Conservation (phyloP, 1,140 invertebrate genomes). For the Sarcophaga bullata region DNA sequence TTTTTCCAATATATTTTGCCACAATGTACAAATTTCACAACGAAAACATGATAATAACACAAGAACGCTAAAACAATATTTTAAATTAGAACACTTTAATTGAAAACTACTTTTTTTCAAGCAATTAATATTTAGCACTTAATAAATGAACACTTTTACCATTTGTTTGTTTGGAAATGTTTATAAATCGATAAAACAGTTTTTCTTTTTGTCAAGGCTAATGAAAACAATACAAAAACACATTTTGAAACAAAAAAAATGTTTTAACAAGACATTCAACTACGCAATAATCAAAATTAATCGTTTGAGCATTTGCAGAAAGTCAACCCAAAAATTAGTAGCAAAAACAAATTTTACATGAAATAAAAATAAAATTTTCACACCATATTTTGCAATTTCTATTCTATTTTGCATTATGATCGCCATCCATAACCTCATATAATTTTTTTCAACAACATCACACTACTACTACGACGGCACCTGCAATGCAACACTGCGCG, state of each 20-base stretch:
- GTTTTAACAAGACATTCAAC: neutral
- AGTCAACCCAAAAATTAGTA: neutral
- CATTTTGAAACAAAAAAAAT: neutral
- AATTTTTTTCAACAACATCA: neutral
- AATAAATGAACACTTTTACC: too few relatives aligned
- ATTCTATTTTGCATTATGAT: neutral
- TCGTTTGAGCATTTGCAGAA: neutral
- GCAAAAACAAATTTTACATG: neutral
- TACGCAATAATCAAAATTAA: slow-evolving; percentile 1
- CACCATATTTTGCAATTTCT: neutral
- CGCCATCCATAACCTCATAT: slow-evolving; percentile 27
- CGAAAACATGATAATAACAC: too few relatives aligned
- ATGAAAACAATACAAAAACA: neutral
- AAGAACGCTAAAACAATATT: too few relatives aligned
- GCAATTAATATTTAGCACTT: too few relatives aligned
- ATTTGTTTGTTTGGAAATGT: too few relatives aligned
- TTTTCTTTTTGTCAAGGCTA: neutral
- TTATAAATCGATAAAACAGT: slow-evolving; percentile 12
- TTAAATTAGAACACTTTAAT: too few relatives aligned
- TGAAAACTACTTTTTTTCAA: too few relatives aligned
- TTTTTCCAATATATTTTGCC: too few relatives aligned
- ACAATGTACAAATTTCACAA: too few relatives aligned
- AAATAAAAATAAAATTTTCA: neutral
- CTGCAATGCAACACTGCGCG: slow-evolving; percentile 37
- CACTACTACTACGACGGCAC: slow-evolving; percentile 28